Evolutionary conservation across 2,888 invertebrate genomes (phyloP).

Genomic region (Ypsolopha scabrella): DNA sequence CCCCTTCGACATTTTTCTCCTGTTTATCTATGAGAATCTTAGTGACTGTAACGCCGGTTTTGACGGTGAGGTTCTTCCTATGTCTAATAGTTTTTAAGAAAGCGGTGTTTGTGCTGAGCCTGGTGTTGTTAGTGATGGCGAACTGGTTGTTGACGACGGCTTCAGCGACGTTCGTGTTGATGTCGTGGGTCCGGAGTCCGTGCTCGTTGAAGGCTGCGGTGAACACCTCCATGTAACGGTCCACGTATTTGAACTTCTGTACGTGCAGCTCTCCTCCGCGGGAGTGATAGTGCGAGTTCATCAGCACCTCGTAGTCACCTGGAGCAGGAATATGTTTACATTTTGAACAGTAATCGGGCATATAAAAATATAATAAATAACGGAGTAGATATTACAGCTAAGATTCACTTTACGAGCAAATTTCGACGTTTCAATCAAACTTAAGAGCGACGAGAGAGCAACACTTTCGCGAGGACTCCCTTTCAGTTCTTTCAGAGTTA

Average conservation of each 20-base stretch:
- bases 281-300: constrained; percentile 56
- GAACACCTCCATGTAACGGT: constrained; percentile 50
- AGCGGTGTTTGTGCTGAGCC: constrained; percentile 53
- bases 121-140: constrained; percentile 48
- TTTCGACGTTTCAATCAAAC: too few relatives aligned
- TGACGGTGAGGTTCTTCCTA: constrained; percentile 48
- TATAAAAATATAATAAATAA: too few relatives aligned
- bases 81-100: constrained; percentile 51
- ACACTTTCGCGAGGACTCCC: too few relatives aligned
- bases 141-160: constrained; percentile 57
- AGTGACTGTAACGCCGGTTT: constrained; percentile 51
- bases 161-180: constrained; percentile 53
- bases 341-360: too few relatives aligned
- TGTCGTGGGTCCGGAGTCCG: constrained; percentile 49
- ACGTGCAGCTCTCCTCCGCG: constrained; percentile 59
- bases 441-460: too few relatives aligned
- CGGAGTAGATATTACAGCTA: too few relatives aligned
- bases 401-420: too few relatives aligned
- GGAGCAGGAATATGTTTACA: constrained; percentile 13
- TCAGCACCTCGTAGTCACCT: constrained; percentile 60
- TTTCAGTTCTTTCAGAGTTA: too few relatives aligned
- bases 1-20: constrained; percentile 49
- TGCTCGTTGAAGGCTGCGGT: constrained; percentile 49
- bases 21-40: constrained; percentile 47
- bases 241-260: constrained; percentile 52